Evolutionary conservation across 2,888 invertebrate genomes (phyloP), one percentile per base, ranked within the genome.

Genomic region (Drosophila mercatorum): DNA sequence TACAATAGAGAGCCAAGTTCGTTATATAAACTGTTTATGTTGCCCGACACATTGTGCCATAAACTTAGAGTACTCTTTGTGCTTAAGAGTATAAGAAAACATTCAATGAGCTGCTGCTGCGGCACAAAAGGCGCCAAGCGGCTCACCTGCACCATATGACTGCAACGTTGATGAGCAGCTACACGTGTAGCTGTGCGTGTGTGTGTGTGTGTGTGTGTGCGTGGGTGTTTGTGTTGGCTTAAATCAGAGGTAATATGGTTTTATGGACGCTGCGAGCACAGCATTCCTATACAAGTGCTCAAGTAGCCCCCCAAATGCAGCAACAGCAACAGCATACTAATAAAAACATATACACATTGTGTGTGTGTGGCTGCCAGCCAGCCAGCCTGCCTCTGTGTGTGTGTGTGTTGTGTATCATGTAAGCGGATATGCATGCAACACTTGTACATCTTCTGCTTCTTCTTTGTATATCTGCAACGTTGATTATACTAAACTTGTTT

Each of bases 381-480:
- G 31, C 31, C 31, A 17, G 17, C 61, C 59, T 46, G 46, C 17
- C 17, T 26, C 53, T 55, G 6, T 28, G 40, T 53, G 53, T 62
- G 63, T 40, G 6, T 75, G 47, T 56, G 17, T 58, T 65, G 60
- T 78, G 86, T 75, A 66, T 88, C 81, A 75, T 87, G 77, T 90
- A 87, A 89, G 88, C 81, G 75, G 84, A 90, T 90, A 78, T 85
- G 84, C 88, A 88, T 85, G 85, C 90, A 90, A 89, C 90, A 90
- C 81, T 81, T 75, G 70, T 59, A 28, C n/a, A 11, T 40, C 68
- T 55, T 57, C 46, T 56, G 22, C 28, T 49, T 36, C 40, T 17
- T 17, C n/a, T 46, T 43, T 36, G 44, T 49, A 41, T 56, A 41
- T 55, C 49, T 58, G 65, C 80, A 69, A 62, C 63, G 89, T 81